These are phyloP conservation scores for Papilio xuthus DNA, from an alignment of 1,140 invertebrate genomes.

Conservation along the genomic window DNA sequence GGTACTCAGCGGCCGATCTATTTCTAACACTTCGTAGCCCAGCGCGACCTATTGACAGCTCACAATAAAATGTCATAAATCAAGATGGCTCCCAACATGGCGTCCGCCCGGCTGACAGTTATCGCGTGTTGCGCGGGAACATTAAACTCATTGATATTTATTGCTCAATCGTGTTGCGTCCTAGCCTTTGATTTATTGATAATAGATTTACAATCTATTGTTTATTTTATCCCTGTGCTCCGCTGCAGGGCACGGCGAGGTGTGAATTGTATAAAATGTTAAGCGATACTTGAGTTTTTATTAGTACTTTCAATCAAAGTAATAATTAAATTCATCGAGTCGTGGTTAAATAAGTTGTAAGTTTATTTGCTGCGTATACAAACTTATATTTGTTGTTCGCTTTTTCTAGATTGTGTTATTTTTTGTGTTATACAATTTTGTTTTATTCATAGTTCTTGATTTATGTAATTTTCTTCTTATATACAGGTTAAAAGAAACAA, in stretches of 20 bases:
- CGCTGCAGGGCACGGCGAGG: conserved; percentile 4
- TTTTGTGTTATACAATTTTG: background rate
- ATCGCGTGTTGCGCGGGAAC: conserved; percentile 73
- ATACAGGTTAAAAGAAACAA: background rate
- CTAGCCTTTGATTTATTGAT: conserved; percentile 71
- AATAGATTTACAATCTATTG: conserved; percentile 73
- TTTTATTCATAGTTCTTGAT: background rate
- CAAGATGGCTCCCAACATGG: conserved; percentile 73
- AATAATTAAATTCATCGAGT: background rate
- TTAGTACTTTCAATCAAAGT: conserved; percentile 3
- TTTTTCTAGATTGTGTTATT: background rate
- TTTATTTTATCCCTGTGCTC: conserved; percentile 62
- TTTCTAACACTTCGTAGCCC: conserved; percentile 46
- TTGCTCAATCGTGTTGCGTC: conserved; percentile 74
- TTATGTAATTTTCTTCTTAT: background rate
- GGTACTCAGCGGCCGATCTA: conserved; percentile 23
- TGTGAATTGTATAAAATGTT: conserved; percentile 10
- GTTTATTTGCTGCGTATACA: background rate
- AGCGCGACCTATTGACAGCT: conserved; percentile 67
- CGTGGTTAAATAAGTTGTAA: background rate
- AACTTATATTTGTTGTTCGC: background rate
- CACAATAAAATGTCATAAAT: conserved; percentile 73
- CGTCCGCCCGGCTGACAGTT: conserved; percentile 66
- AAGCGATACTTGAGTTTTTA: conserved; percentile 6
- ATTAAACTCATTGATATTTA: conserved; percentile 79